phyloP scores from a whole-genome alignment of 2,113 vertebrate species.

The Nestor notabilis region DNA sequence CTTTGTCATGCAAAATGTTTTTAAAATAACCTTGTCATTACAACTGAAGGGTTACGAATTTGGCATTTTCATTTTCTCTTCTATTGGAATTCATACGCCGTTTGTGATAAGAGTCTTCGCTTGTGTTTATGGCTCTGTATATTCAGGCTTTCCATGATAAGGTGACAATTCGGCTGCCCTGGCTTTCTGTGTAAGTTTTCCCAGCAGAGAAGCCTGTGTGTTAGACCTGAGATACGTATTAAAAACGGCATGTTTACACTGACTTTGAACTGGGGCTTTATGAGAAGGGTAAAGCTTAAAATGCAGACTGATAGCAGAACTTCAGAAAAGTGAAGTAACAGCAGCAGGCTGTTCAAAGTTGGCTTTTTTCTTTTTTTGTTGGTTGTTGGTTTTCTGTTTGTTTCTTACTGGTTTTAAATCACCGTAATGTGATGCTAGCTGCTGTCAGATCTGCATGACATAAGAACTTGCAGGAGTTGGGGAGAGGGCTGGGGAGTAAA shows the following conservation, averaged over 20 bases:
- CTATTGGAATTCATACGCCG: accelerated
- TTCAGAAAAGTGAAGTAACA: background rate
- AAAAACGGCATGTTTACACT: accelerated
- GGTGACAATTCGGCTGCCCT: background rate
- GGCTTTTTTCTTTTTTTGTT: background rate
- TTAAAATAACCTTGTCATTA: background rate
- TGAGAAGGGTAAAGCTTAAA: background rate
- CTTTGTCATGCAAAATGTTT: background rate
- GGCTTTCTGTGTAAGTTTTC: background rate
- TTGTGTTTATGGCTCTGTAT: background rate
- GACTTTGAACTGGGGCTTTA: accelerated
- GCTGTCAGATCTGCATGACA: background rate
- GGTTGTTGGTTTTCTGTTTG: background rate
- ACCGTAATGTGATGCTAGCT: background rate
- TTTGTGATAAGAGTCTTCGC: background rate
- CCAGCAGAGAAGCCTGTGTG: background rate
- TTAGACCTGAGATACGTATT: background rate
- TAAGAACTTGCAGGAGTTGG: background rate
- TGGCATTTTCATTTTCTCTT: background rate
- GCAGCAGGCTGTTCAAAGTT: background rate
- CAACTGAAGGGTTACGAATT: background rate
- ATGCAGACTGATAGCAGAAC: background rate
- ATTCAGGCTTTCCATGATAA: background rate
- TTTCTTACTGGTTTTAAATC: background rate
- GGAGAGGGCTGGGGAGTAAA: background rate